A percentile compares a stretch with the other conserved stretches of the same genome.
phyloP scores from a whole-genome alignment of 2,888 invertebrate species.

The Anorthoa munda region DNA sequence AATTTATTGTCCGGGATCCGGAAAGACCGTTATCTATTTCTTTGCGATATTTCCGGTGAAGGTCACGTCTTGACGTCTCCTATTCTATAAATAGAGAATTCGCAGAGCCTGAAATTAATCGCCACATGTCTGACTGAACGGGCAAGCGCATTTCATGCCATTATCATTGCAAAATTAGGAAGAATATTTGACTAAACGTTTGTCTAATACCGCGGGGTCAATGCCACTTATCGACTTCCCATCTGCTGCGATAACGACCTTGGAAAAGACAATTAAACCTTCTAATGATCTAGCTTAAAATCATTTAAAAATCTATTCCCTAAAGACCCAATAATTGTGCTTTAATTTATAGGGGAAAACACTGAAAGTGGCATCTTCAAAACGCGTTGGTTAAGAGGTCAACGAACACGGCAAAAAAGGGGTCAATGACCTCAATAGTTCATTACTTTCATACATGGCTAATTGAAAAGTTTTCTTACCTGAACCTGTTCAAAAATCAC shows the following conservation, averaged over 20 bases:
- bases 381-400: constrained; percentile 86
- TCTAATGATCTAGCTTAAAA: background rate
- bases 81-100: constrained; percentile 33
- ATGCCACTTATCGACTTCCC: constrained; percentile 39
- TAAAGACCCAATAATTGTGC: constrained; percentile 51
- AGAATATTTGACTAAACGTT: constrained; percentile 32
- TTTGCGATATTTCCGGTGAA: constrained; percentile 40
- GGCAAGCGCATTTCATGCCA: constrained; percentile 23
- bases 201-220: constrained; percentile 53
- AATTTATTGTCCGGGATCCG: constrained; percentile 6
- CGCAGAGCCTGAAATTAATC: constrained; percentile 42
- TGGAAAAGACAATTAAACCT: constrained; percentile 47
- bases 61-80: constrained; percentile 38
- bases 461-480: constrained; percentile 71
- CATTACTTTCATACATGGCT: constrained; percentile 79
- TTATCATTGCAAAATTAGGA: constrained; percentile 32
- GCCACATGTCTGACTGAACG: constrained; percentile 4
- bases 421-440: constrained; percentile 83
- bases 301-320: constrained; percentile 15
- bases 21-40: constrained; percentile 14
- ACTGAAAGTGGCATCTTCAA: constrained; percentile 73
- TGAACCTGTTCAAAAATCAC: constrained; percentile 63
- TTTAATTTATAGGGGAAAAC: constrained; percentile 68
- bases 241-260: constrained; percentile 50
- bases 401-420: constrained; percentile 85